These are phyloP conservation scores for Pheosia gnoma DNA, from an alignment of 2,888 invertebrate species.

Conservation along the genomic window DNA sequence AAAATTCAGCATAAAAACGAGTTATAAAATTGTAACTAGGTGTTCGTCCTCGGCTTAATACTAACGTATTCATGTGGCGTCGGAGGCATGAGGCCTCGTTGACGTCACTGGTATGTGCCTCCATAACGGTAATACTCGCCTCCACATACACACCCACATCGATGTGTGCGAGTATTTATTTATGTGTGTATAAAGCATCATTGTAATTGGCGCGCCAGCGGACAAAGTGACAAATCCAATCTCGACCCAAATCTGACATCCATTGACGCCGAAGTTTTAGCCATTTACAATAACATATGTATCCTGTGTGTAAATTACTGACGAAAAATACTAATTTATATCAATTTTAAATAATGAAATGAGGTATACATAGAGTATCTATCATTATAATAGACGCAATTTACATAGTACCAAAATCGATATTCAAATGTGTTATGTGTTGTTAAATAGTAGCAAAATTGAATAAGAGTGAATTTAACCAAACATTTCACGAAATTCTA, in stretches of 20 bases:
- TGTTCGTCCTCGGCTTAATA: slow-evolving; percentile 62
- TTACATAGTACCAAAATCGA: no score
- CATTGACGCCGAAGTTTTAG: slow-evolving; percentile 29
- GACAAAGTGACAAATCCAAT: slow-evolving; percentile 70
- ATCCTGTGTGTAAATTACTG: neutral
- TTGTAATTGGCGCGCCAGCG: slow-evolving; percentile 66
- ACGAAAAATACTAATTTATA: no score
- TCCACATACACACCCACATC: slow-evolving; percentile 63
- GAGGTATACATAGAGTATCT: no score
- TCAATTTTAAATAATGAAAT: no score
- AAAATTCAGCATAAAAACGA: slow-evolving; percentile 12
- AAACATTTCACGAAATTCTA: neutral
- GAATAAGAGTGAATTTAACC: neutral
- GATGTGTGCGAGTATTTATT: slow-evolving; percentile 20
- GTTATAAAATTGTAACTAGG: slow-evolving; percentile 48
- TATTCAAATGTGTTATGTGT: no score
- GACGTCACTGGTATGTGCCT: slow-evolving; percentile 83
- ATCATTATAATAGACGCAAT: no score
- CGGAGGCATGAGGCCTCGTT: slow-evolving; percentile 76
- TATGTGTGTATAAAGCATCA: slow-evolving; percentile 43
- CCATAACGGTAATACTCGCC: slow-evolving; percentile 82
- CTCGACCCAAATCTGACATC: slow-evolving; percentile 68
- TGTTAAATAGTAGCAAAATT: no score
- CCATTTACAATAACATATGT: neutral
- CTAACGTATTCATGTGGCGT: slow-evolving; percentile 76